A percentile compares a stretch with the other conserved stretches of the same genome.
These are phyloP conservation scores for Nyleta sp. DNA, from an alignment of 2,888 invertebrate genomes.

Conservation along the genomic window DNA sequence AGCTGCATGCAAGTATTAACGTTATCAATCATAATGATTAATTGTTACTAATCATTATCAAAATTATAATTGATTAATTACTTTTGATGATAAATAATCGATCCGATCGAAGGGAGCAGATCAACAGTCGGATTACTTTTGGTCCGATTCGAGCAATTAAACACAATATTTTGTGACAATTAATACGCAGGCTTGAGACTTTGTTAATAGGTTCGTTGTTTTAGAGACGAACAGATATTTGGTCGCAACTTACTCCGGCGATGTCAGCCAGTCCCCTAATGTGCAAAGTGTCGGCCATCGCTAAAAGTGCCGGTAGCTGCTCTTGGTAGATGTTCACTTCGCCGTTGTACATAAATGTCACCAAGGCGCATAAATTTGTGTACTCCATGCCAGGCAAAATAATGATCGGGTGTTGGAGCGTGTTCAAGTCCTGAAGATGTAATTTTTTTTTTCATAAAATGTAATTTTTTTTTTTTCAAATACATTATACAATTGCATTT, in stretches of 20 bases:
- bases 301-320: conserved; percentile 89
- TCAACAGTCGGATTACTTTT: too few species aligned
- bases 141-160: conserved; percentile 10
- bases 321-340: conserved; percentile 93
- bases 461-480: too few species aligned
- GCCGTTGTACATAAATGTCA: conserved; percentile 94
- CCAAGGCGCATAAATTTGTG: conserved; percentile 88
- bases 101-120: too few species aligned
- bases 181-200: conserved; percentile 41
- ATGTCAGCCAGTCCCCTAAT: conserved; percentile 92
- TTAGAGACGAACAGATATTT: background rate
- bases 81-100: too few species aligned
- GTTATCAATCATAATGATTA: too few species aligned
- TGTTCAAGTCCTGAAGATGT: conserved; percentile 86
- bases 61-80: too few species aligned
- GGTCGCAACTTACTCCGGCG: conserved; percentile 86
- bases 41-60: too few species aligned
- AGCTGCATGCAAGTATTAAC: too few species aligned
- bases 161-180: conserved; percentile 36
- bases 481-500: too few species aligned
- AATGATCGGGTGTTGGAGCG: conserved; percentile 88
- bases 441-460: too few species aligned
- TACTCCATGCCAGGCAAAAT: conserved; percentile 88
- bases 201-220: conserved; percentile 21
- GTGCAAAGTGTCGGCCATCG: conserved; percentile 91